Base-by-base conservation (phyloP, 2,888 invertebrate genomes). In the Caenorhabditis plicata region DNA sequence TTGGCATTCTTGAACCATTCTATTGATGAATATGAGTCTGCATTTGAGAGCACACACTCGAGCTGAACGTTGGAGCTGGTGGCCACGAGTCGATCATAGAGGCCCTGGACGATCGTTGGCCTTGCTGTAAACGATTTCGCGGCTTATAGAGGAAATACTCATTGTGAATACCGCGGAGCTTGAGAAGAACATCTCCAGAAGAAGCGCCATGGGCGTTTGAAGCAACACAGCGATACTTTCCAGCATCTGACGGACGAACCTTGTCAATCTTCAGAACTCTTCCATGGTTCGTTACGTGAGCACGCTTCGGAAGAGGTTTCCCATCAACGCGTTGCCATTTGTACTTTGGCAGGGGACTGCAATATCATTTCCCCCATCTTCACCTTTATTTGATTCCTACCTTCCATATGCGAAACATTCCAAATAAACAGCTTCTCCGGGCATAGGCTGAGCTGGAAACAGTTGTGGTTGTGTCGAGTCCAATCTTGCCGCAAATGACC, bases 341-440 rank as follows among this genome's bases (percentile, higher is more conserved):
- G 45, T 78, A 79, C 11, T 62, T 56, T 7, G 78, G 76, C 1
- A 71, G 53, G 4, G 78, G 78, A 42, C 78, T 78, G 51, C 36
- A 77, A 61, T 41, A 26, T 22, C 17, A 29, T 8, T 9, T 17
- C 13, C 27, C 4, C 25, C 26, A 11, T 13, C 13, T 23, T n/a
- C 7, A 20, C 17, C 19, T 22, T 11, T 8, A 31, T 19, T 33
- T 19, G 8, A 19, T 19, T 36, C 77, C 68, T 46, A 80, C 80
- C 68, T 74, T 55, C 71, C 78, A 52, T 73, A 80, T 0, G 80
- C 80, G 50, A 80, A 80, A 53, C 80, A 80, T 52, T 80, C 80
- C 32, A 80, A 36, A 25, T 69, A 74, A 17, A 79, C 71, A 0
- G 74, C 68, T 22, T 77, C 68, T 26, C 77, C 78, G 7, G 68